Base-by-base conservation (phyloP, 2,797 vertebrate genomes). In the Enoplosus armatus region DNA sequence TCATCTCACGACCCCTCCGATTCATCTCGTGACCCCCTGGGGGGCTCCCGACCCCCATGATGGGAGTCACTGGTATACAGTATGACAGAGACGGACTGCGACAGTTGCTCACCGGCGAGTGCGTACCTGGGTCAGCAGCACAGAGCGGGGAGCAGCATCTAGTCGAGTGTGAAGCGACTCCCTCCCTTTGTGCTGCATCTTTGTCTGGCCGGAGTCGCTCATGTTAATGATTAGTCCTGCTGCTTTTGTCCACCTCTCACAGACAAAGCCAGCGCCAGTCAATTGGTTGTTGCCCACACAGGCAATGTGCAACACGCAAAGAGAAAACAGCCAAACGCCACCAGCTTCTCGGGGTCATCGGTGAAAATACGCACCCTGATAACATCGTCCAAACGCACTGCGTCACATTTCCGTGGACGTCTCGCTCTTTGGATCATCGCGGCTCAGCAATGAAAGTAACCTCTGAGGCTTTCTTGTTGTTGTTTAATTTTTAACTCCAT, bases 401-500 rank as follows among this genome's bases (percentile, higher is more conserved):
- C 56, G 39, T 29, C 4, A 51, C 8, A 51, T 51, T 29, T 22
- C 35, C 61, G 45, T 72, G 58, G 59, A 55, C 16, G 14, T 35
- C 70, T 77, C 31, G 0, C 5, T 27, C 41, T 54, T 15, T 1
- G 24, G 26, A 73, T 73, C 64, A 5, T 62, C 2, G 20, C 48
- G 31, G 61, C 22, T 55, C 39, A 16, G 29, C 37, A 14, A 69
- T 75, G 58, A 31, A 53, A 45, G 65, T 45, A 2, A 80, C 67
- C 82, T 55, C 54, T 20, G 31, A 10, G 29, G 58, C 59, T 35
- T 37, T 58, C 4, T 53, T 73, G 8, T 77, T 68, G 20, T 77
- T 76, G 85, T 85, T 92, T 90, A 90, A 94, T 91, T 76, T 91
- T 93, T 92, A 92, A 92, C 89, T 83, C 33, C 6, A 0, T 75